Base-by-base conservation (phyloP, 2,113 vertebrate genomes). In the Antechinus flavipes region DNA sequence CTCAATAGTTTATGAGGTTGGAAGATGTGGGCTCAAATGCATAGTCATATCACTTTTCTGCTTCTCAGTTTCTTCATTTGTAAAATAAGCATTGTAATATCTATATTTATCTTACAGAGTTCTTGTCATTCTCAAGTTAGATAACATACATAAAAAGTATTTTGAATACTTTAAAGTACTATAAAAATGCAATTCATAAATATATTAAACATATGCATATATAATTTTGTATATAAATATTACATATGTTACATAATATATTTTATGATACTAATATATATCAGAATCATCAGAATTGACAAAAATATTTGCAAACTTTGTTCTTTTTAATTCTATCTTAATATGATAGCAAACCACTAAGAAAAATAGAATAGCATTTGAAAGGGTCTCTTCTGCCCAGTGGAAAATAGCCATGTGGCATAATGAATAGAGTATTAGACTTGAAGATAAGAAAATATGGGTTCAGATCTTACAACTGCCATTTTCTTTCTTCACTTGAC, bases 401-500 rank as follows among this genome's bases (percentile, higher is more conserved):
- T n/a, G 5, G 61, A n/a, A 76, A 76, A 76, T 76, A n/a, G 35
- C 0, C 35, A n/a, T 2, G n/a, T 76, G 35, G 30, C 35, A n/a
- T 76, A 76, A 76, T 19, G 12, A 76, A 76, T n/a, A n/a, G 61
- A 35, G 4, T 76, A 7, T 76, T 76, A 12, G 1, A 76, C 30
- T 19, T 76, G 35, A 76, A n/a, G 14, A 76, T 76, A 76, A 76
- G 61, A 76, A n/a, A 14, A n/a, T 11, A n/a, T 76, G 30, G 30
- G 12, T 6, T 50, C 50, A 52, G 50, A 76, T 19, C 61, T 76
- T 76, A n/a, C 30, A 35, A 3, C 14, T 76, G 61, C 30, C 61
- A n/a, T 35, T 76, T 76, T n/a, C 61, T 76, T 76, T 35, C 49
- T 58, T 94, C 92, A 95, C 30, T 27, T 89, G 55, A 58, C 46